A percentile compares a stretch with the other conserved stretches of the same genome.
Evolutionary conservation across 2,113 vertebrate genomes (phyloP).

Genomic region (Lagenorhynchus albirostris): DNA sequence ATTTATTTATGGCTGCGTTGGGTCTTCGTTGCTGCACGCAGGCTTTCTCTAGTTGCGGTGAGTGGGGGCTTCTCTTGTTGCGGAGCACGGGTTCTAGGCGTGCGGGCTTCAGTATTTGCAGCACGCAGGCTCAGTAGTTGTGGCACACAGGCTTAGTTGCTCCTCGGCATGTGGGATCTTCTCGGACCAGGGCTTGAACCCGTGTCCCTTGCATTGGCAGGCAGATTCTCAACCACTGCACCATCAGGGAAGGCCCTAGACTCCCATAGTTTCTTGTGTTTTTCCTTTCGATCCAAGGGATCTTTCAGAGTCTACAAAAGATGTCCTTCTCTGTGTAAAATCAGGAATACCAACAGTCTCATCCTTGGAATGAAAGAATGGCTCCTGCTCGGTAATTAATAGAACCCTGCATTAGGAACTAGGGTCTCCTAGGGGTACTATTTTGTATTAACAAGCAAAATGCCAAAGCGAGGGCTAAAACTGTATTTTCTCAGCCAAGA

Average conservation of each 20-base stretch:
- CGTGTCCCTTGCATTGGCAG: too few species aligned
- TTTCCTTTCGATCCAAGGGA: background rate
- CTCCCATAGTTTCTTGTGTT: background rate
- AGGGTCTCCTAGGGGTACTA: background rate
- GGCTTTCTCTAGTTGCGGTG: too few species aligned
- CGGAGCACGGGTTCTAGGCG: too few species aligned
- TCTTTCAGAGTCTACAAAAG: background rate
- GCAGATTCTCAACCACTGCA: too few species aligned
- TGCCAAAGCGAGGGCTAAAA: conserved; percentile 2
- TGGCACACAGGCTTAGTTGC: too few species aligned
- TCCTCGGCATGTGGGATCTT: too few species aligned
- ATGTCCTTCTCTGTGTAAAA: conserved; percentile 39
- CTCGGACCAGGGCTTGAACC: too few species aligned
- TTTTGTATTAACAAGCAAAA: conserved; percentile 43
- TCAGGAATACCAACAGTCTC: conserved; percentile 22
- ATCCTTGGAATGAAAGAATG: background rate
- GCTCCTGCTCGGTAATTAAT: background rate
- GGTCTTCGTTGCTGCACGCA: too few species aligned
- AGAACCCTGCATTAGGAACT: background rate
- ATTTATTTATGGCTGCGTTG: too few species aligned
- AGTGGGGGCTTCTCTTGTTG: too few species aligned
- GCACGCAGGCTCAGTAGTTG: too few species aligned
- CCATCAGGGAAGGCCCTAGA: background rate
- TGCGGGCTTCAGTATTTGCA: too few species aligned
- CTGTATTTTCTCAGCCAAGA: conserved; percentile 41